Percentiles rank a stretch among this genome's conserved stretches.
These are phyloP conservation scores for Myodes glareolus DNA, from an alignment of 2,113 vertebrate genomes.

Conservation along the genomic window DNA sequence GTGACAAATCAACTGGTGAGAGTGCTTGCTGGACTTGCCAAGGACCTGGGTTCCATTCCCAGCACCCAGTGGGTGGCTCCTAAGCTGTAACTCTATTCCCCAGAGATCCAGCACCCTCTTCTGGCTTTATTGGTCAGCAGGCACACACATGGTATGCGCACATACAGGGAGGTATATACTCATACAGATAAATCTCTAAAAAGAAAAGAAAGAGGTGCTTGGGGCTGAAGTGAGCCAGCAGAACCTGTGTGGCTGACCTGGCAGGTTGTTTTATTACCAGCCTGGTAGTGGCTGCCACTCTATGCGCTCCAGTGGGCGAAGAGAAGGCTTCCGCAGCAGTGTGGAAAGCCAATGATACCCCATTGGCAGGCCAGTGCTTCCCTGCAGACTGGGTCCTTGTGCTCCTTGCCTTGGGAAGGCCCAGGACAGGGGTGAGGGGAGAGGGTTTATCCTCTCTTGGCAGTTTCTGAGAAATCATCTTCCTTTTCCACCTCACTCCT, in stretches of 20 bases:
- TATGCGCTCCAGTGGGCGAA: neutral
- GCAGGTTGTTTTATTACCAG: neutral
- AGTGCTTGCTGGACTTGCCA: neutral
- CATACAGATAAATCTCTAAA: slow-evolving; percentile 9
- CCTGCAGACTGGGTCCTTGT: slow-evolving; percentile 19
- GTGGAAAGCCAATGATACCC: neutral
- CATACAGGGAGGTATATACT: neutral
- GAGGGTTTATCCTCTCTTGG: slow-evolving; percentile 10
- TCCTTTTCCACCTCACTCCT: neutral
- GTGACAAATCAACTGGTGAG: neutral
- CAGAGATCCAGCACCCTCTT: neutral
- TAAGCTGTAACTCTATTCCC: neutral
- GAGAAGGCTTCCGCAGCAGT: neutral
- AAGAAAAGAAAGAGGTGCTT: neutral
- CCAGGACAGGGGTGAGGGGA: slow-evolving; percentile 35
- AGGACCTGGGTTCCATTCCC: neutral
- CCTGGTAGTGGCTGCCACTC: slow-evolving; percentile 9
- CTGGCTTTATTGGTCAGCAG: neutral
- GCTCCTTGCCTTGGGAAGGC: slow-evolving; percentile 24
- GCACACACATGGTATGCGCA: neutral
- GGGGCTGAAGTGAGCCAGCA: neutral
- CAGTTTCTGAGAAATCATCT: slow-evolving; percentile 1
- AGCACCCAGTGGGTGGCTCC: neutral
- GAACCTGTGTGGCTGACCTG: neutral
- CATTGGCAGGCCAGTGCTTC: neutral